Conservation (phyloP, 2,797 vertebrate species). For the Hippopotamyrus pictus region DNA sequence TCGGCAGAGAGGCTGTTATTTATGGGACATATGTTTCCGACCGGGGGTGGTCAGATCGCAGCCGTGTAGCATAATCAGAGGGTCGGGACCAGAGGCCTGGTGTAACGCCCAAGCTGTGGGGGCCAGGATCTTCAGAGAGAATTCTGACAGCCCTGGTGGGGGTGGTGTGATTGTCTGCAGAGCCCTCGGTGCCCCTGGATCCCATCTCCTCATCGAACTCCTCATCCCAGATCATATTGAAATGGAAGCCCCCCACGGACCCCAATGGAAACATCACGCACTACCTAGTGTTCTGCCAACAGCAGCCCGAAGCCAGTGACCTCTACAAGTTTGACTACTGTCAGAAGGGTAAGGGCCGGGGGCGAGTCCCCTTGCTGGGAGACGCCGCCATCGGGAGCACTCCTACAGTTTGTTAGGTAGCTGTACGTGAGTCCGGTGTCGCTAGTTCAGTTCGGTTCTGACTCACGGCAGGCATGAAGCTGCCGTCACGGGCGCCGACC, state of each 20-base stretch:
- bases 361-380: not conserved
- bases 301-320: conserved; percentile 81
- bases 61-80: not conserved
- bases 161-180: conserved; percentile 50
- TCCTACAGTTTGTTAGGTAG: not conserved
- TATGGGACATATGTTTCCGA: not conserved
- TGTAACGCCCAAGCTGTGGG: not conserved
- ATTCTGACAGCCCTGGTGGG: not conserved
- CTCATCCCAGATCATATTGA: conserved; percentile 88
- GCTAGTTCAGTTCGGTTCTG: conserved; percentile 34
- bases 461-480: conserved; percentile 74
- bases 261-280: conserved; percentile 96
- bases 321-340: conserved; percentile 90
- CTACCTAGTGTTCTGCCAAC: conserved; percentile 83
- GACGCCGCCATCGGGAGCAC: not conserved
- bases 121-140: not conserved
- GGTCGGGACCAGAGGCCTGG: not conserved
- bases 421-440: no score
- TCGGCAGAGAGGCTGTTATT: not conserved
- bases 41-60: not conserved
- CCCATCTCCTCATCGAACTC: conserved; percentile 89
- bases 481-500: conserved; percentile 74
- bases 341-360: conserved; percentile 70
- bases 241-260: conserved; percentile 89
- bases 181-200: conserved; percentile 85